A percentile compares a stretch with the other conserved stretches of the same genome.
Conservation (phyloP, 35 echinoderm and acorn worm genomes). For the Lytechinus pictus region DNA sequence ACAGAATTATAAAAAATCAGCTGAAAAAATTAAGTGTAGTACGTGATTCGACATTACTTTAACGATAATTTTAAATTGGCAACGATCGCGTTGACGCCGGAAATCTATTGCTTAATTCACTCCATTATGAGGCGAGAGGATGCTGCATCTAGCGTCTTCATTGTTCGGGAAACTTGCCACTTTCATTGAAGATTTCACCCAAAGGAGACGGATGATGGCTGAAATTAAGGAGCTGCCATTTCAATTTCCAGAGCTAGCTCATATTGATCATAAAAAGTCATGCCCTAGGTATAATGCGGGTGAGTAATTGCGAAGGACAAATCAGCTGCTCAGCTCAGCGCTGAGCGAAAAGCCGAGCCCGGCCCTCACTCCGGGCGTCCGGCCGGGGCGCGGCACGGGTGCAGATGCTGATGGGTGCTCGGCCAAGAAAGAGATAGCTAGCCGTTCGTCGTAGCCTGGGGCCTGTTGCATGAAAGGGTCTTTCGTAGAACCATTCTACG, state of each 20-base stretch:
- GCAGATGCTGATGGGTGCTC: too few species aligned
- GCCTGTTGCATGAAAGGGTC: too few species aligned
- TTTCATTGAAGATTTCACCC: not conserved
- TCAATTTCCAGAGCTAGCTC: constrained; percentile 78
- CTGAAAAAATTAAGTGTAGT: too few species aligned
- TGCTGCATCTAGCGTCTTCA: not conserved
- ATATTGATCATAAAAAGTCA: constrained; percentile 76
- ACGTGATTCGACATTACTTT: too few species aligned
- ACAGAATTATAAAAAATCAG: too few species aligned
- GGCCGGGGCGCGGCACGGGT: too few species aligned
- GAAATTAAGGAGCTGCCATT: constrained; percentile 80
- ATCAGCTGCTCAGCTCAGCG: too few species aligned
- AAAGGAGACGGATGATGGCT: constrained; percentile 60
- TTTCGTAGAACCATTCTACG: too few species aligned
- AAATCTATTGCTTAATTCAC: too few species aligned
- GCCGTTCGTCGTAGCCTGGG: too few species aligned
- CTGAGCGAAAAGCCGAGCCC: not conserved
- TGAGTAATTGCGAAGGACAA: constrained; percentile 12
- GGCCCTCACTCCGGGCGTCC: too few species aligned
- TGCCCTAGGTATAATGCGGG: constrained; percentile 87
- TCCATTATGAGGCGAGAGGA: not conserved
- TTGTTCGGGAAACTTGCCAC: constrained; percentile 24
- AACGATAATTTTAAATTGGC: not conserved
- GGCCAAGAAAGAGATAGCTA: too few species aligned
- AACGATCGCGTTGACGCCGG: not conserved